phyloP scores from a whole-genome alignment of 2,797 vertebrate genomes.

The Onychomys torridus region DNA sequence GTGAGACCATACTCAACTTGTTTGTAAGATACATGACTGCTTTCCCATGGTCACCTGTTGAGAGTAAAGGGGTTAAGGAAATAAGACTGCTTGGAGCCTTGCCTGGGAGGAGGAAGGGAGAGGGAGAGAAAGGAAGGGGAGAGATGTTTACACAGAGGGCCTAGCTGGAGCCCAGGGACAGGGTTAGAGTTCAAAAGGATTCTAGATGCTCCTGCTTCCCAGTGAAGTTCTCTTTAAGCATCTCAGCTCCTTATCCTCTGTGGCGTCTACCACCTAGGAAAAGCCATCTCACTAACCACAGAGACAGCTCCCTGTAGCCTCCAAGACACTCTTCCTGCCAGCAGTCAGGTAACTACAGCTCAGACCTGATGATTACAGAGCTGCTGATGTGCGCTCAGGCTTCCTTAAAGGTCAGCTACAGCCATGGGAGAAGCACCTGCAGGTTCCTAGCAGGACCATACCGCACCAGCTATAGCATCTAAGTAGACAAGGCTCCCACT shows the following conservation, averaged over 20 bases:
- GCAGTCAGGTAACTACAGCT: neutral
- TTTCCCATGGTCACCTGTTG: neutral
- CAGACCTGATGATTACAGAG: neutral
- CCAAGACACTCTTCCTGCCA: neutral
- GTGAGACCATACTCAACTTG: neutral
- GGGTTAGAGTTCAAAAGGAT: neutral
- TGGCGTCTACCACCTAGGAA: neutral
- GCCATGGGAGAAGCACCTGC: neutral
- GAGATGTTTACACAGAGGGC: neutral
- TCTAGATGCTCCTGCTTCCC: neutral
- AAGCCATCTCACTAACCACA: neutral
- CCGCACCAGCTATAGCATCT: neutral
- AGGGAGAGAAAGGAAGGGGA: too few species aligned
- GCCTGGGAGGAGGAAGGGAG: neutral
- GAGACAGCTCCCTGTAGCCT: slow-evolving; percentile 21
- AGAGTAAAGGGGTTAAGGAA: neutral
- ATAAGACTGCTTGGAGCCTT: neutral
- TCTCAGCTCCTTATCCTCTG: neutral
- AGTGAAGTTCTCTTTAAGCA: neutral
- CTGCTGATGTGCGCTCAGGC: neutral
- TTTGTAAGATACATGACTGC: neutral
- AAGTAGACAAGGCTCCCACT: neutral
- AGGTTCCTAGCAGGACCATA: neutral
- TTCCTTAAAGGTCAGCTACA: slow-evolving; percentile 32
- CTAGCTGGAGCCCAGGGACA: neutral